A percentile compares a stretch with the other conserved stretches of the same genome.
These are phyloP conservation scores for Thymelicus sylvestris DNA, from an alignment of 2,888 invertebrate species.

Conservation along the genomic window DNA sequence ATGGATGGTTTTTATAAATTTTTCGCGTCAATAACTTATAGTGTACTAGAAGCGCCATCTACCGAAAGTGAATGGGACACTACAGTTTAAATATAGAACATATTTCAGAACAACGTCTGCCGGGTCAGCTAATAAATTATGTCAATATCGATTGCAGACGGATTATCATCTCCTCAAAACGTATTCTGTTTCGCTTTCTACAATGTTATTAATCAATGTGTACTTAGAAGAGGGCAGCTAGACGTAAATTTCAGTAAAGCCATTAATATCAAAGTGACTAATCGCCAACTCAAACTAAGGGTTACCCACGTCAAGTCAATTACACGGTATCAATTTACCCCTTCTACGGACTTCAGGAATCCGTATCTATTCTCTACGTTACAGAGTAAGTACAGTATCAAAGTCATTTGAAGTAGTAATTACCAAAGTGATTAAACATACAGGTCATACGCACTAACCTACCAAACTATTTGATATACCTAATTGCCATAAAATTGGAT, in stretches of 20 bases:
- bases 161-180: not conserved
- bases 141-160: no score
- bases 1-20: no score
- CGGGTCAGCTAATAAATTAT: no score
- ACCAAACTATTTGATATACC: no score
- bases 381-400: not conserved
- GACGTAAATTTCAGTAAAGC: not conserved
- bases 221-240: not conserved
- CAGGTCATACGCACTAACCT: no score
- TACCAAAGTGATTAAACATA: not conserved
- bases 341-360: not conserved
- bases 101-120: no score
- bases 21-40: no score
- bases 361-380: not conserved
- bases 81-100: no score
- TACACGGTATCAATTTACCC: constrained; percentile 14
- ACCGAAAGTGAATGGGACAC: no score
- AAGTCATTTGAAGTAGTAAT: not conserved
- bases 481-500: no score
- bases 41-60: no score
- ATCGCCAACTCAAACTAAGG: constrained; percentile 16
- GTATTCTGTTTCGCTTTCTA: not conserved
- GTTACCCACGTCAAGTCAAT: constrained; percentile 21
- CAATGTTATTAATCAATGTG: not conserved
- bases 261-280: constrained; percentile 18